Percentiles rank a stretch among this genome's conserved stretches.
Conservation (phyloP, 1,140 invertebrate species). For the Ditylenchus dipsaci region DNA sequence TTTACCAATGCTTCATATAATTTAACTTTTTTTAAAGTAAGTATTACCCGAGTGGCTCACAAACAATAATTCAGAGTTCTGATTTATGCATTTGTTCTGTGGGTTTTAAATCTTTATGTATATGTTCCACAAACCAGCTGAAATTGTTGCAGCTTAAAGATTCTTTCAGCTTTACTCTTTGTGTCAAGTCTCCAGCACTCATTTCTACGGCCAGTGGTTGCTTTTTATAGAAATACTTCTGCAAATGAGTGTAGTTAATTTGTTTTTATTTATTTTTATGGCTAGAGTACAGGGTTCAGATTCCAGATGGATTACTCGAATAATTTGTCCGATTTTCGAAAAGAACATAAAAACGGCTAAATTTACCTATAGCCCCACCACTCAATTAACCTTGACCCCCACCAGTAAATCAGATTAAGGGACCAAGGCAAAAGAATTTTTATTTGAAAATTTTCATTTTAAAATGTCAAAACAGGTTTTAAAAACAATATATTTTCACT, state of each 20-base stretch:
- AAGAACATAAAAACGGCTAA: too few relatives aligned
- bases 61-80: neutral
- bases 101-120: slow-evolving; percentile 65
- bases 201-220: slow-evolving; percentile 39
- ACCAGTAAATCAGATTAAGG: too few relatives aligned
- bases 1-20: neutral
- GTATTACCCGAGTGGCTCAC: neutral
- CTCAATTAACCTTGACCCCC: too few relatives aligned
- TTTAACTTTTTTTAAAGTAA: neutral
- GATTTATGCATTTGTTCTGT: slow-evolving; percentile 4
- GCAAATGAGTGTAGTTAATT: slow-evolving; percentile 16
- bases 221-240: slow-evolving; percentile 32
- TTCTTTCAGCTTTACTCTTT: slow-evolving; percentile 72
- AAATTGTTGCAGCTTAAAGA: slow-evolving; percentile 80
- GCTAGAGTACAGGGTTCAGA: too few relatives aligned
- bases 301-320: too few relatives aligned
- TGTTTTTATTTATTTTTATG: neutral
- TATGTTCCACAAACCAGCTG: slow-evolving; percentile 86
- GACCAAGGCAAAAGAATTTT: too few relatives aligned
- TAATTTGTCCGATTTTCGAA: too few relatives aligned
- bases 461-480: too few relatives aligned
- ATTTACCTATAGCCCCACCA: too few relatives aligned
- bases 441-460: too few relatives aligned
- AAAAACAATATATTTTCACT: too few relatives aligned
- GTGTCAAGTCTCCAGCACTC: slow-evolving; percentile 71